Evolutionary conservation across 1,140 invertebrate genomes (phyloP).

Genomic region (Rhyacophila brunnea): DNA sequence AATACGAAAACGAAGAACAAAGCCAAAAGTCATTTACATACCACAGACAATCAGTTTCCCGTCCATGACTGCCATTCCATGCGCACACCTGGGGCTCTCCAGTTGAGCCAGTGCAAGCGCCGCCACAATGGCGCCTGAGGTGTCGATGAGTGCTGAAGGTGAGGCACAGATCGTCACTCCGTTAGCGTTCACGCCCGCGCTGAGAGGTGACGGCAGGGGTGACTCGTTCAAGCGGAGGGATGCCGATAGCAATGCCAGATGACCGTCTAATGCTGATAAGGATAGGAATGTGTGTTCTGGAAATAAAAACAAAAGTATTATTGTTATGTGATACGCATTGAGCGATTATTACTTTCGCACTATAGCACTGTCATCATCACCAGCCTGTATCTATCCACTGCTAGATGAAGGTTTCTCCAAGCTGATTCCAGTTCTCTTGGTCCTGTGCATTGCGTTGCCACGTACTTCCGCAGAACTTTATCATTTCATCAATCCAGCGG

Average conservation of each 20-base stretch:
- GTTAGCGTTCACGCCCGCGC: not conserved
- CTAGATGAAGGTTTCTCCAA: too few species aligned
- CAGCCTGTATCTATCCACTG: too few species aligned
- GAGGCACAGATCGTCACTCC: constrained; percentile 47
- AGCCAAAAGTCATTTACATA: too few species aligned
- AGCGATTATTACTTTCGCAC: too few species aligned
- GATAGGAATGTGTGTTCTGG: constrained; percentile 65
- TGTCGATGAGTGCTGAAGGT: constrained; percentile 49
- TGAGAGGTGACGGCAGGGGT: constrained; percentile 52
- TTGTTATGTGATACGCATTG: not conserved
- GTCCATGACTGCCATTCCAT: constrained; percentile 69
- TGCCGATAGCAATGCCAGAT: constrained; percentile 64
- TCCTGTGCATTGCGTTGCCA: too few species aligned
- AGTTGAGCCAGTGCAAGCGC: constrained; percentile 21
- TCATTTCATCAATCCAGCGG: too few species aligned
- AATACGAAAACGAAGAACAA: too few species aligned
- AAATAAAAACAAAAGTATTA: constrained; percentile 4
- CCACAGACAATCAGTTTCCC: constrained; percentile 73
- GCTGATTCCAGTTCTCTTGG: too few species aligned
- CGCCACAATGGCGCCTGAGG: constrained; percentile 43
- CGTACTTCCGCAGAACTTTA: too few species aligned
- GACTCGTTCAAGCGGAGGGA: constrained; percentile 51
- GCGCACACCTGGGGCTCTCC: constrained; percentile 60
- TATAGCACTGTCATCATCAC: too few species aligned
- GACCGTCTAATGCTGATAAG: constrained; percentile 64